Percentiles rank a stretch among this genome's conserved stretches.
These are phyloP conservation scores for Furnarius figulus DNA, from an alignment of 2,113 vertebrate species.

Conservation along the genomic window DNA sequence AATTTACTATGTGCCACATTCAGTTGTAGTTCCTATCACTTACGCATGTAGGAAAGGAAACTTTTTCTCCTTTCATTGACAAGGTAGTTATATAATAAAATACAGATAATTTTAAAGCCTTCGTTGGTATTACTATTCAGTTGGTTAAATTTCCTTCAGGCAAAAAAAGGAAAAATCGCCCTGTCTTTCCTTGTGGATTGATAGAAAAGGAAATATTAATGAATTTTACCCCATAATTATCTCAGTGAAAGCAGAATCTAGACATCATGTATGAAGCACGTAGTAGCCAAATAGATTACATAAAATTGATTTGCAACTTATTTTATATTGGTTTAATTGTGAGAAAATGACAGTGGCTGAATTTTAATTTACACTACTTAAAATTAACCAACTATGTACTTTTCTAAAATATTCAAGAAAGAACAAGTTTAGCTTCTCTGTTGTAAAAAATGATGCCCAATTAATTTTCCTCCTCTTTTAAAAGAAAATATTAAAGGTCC, in stretches of 20 bases:
- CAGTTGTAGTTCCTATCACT: neutral
- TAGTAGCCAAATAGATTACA: neutral
- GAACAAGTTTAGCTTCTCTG: neutral
- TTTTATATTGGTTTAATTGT: neutral
- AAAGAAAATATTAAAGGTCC: slow-evolving; percentile 16
- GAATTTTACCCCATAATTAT: neutral
- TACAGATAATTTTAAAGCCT: neutral
- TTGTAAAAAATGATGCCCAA: neutral
- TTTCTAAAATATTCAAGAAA: neutral
- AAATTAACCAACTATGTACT: neutral
- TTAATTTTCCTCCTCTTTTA: neutral
- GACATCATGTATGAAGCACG: neutral
- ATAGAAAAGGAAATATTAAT: neutral
- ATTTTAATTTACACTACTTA: neutral
- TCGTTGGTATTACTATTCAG: neutral
- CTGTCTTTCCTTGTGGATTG: neutral
- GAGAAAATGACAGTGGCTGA: neutral
- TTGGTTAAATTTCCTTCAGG: neutral
- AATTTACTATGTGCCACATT: neutral
- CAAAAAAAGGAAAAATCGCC: fast-evolving
- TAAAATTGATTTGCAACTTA: neutral
- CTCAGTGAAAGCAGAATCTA: neutral
- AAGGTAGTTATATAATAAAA: neutral
- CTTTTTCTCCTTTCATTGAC: neutral
- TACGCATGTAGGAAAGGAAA: neutral